Conservation (phyloP, 2,113 vertebrate species). For the Lucifuga dentata region DNA sequence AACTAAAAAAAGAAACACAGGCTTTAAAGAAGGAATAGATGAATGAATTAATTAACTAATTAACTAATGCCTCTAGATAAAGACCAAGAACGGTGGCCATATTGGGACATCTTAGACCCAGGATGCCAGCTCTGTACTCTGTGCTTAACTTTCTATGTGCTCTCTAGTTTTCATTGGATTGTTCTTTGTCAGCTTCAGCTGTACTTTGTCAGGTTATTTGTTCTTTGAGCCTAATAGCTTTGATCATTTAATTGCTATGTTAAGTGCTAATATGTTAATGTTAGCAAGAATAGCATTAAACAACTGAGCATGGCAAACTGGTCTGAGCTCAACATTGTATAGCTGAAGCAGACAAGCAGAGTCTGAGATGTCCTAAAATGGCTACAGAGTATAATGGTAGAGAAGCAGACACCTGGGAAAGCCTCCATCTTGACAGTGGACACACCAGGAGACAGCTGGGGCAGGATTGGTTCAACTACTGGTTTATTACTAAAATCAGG, state of each 20-base stretch:
- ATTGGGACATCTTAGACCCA: constrained; percentile 10
- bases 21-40: too few species aligned
- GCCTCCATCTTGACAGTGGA: constrained; percentile 88
- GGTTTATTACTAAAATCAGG: constrained; percentile 81
- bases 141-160: too few species aligned
- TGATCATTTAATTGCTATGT: too few species aligned
- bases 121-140: too few species aligned
- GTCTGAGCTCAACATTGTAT: background rate
- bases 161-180: too few species aligned
- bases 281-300: background rate
- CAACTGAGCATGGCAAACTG: background rate
- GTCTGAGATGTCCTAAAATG: constrained; percentile 4
- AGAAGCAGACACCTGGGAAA: constrained; percentile 85
- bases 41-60: too few species aligned
- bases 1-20: too few species aligned
- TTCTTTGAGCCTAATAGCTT: background rate
- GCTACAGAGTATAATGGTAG: constrained; percentile 21
- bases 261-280: too few species aligned
- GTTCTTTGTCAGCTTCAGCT: background rate
- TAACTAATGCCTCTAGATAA: too few species aligned
- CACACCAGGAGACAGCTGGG: constrained; percentile 90
- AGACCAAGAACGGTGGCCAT: background rate
- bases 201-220: background rate
- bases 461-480: constrained; percentile 85
- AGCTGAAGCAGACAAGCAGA: background rate